Evolutionary conservation across 2,888 invertebrate genomes (phyloP).

Genomic region (Cyclophora punctaria): DNA sequence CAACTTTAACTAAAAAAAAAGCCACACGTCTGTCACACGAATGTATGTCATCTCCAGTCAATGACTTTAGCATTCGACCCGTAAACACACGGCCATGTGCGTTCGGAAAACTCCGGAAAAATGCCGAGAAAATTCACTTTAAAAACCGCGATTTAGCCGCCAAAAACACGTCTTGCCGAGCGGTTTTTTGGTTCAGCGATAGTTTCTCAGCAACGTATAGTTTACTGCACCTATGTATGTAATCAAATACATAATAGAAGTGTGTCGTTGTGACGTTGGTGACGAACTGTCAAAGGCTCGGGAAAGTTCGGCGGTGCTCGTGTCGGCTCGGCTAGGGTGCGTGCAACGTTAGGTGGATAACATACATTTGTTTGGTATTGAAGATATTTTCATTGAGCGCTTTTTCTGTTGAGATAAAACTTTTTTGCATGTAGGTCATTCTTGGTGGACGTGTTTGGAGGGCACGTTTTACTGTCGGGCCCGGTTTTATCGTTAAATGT

Average conservation of each 20-base stretch:
- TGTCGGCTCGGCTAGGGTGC: constrained; percentile 22
- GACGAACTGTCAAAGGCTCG: constrained; percentile 67
- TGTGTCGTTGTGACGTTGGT: constrained; percentile 62
- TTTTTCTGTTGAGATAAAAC: too few species aligned
- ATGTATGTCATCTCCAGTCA: constrained; percentile 74
- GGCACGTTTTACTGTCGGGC: too few species aligned
- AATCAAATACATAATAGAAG: constrained; percentile 52
- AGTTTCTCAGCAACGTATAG: constrained; percentile 46
- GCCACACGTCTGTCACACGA: constrained; percentile 60
- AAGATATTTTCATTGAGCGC: too few species aligned
- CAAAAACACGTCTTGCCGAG: constrained; percentile 26
- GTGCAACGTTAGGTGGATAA: constrained; percentile 10
- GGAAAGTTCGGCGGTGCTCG: constrained; percentile 43
- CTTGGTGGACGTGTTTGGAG: too few species aligned
- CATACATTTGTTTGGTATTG: too few species aligned
- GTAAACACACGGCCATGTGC: constrained; percentile 69
- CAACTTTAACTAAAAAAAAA: constrained; percentile 23
- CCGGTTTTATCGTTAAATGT: too few species aligned
- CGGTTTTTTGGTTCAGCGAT: constrained; percentile 32
- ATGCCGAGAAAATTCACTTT: too few species aligned
- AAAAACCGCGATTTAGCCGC: constrained; percentile 23
- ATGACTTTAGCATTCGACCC: constrained; percentile 50
- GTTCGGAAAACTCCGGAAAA: constrained; percentile 39
- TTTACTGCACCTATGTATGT: constrained; percentile 61
- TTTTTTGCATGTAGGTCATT: too few species aligned